These are phyloP conservation scores for Andinoacara biseriatus DNA, from an alignment of 2,113 vertebrate genomes.

Conservation along the genomic window DNA sequence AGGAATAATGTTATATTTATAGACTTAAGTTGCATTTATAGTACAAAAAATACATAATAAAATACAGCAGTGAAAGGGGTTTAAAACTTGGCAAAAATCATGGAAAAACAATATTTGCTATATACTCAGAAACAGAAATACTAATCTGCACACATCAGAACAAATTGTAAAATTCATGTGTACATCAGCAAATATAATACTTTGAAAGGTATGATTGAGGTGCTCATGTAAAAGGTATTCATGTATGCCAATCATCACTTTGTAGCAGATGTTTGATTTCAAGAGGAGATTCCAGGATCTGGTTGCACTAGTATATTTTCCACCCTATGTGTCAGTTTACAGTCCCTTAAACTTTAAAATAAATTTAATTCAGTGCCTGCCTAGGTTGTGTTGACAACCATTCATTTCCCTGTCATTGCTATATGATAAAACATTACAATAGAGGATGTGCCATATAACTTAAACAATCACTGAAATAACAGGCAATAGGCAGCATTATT, in stretches of 20 bases:
- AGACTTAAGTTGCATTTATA: background rate
- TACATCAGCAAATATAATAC: background rate
- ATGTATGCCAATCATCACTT: background rate
- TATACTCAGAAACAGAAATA: background rate
- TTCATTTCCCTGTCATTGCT: background rate
- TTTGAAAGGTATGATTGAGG: background rate
- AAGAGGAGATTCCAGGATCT: background rate
- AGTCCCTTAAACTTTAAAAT: background rate
- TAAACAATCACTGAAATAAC: background rate
- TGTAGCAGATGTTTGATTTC: background rate
- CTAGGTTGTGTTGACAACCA: background rate
- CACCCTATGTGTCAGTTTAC: background rate
- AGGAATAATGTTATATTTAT: background rate
- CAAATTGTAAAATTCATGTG: background rate
- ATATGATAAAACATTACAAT: background rate
- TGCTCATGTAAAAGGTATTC: background rate
- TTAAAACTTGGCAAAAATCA: background rate
- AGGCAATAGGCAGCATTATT: background rate
- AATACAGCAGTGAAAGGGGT: background rate
- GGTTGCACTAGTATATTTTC: background rate
- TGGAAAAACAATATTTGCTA: background rate
- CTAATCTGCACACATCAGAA: background rate
- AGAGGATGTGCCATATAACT: background rate
- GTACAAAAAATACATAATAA: background rate
- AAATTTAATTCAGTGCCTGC: background rate